Percentiles rank a stretch among this genome's conserved stretches.
Conservation (phyloP, 2,113 vertebrate genomes). For the Nibea coibor region DNA sequence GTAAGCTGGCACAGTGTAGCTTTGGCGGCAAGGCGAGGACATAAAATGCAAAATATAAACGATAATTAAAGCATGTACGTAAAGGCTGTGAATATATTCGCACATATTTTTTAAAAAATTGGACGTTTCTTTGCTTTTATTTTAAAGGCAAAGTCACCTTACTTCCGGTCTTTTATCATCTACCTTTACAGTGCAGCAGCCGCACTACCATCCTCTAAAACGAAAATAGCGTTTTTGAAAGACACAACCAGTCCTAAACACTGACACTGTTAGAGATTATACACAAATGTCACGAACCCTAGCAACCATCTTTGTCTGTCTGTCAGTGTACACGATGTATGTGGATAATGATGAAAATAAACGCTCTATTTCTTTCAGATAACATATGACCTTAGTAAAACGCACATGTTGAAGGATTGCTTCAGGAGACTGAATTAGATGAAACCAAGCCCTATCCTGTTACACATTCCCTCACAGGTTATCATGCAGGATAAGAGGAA, state of each 20-base stretch:
- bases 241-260: neutral
- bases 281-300: neutral
- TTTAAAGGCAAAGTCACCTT: neutral
- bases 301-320: neutral
- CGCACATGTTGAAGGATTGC: neutral
- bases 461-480: slow-evolving; percentile 18
- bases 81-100: neutral
- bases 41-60: neutral
- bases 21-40: accelerated
- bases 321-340: neutral
- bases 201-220: neutral
- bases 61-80: neutral
- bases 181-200: neutral
- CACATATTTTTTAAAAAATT: too few species aligned
- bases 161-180: neutral
- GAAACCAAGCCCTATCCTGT: slow-evolving; percentile 10
- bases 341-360: neutral
- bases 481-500: slow-evolving; percentile 75
- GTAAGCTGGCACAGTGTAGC: neutral
- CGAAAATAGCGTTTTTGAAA: too few species aligned
- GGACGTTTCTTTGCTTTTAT: neutral
- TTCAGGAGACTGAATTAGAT: neutral
- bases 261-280: neutral
- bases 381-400: neutral
- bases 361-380: neutral